A percentile compares a stretch with the other conserved stretches of the same genome.
Evolutionary conservation across 2,113 vertebrate genomes (phyloP).

Genomic region (Plecturocebus donacophilus): DNA sequence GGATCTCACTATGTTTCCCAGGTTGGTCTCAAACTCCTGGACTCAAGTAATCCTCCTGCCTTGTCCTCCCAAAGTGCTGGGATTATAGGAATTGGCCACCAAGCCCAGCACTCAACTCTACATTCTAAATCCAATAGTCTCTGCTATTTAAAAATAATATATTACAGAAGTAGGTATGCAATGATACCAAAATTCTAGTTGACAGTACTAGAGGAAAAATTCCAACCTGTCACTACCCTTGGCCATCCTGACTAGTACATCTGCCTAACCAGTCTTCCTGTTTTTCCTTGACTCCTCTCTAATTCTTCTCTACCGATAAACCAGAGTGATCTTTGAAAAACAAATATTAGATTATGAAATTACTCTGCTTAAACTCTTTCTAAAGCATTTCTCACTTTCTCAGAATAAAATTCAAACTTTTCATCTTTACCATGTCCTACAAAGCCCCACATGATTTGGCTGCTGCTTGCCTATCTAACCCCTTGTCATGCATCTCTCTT

Average conservation of each 20-base stretch:
- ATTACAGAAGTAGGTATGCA: neutral
- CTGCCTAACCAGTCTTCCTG: neutral
- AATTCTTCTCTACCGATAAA: neutral
- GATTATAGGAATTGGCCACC: neutral
- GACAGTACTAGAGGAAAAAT: neutral
- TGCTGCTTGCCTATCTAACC: neutral
- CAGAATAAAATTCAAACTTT: constrained; percentile 25
- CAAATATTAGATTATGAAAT: constrained; percentile 30
- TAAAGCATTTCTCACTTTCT: neutral
- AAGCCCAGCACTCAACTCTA: neutral
- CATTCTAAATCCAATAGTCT: constrained; percentile 8
- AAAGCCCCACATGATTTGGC: neutral
- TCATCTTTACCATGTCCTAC: neutral
- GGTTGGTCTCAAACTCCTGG: neutral
- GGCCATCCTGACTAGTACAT: neutral
- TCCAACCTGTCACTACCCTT: neutral
- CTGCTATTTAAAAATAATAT: neutral
- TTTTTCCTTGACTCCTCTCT: neutral
- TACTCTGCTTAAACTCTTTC: constrained; percentile 20
- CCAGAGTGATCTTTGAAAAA: neutral
- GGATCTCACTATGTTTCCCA: neutral
- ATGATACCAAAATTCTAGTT: neutral
- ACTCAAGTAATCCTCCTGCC: neutral
- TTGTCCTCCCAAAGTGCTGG: neutral
- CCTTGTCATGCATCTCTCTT: neutral